Conservation (phyloP, 2,113 vertebrate genomes). For the Oryzias javanicus region DNA sequence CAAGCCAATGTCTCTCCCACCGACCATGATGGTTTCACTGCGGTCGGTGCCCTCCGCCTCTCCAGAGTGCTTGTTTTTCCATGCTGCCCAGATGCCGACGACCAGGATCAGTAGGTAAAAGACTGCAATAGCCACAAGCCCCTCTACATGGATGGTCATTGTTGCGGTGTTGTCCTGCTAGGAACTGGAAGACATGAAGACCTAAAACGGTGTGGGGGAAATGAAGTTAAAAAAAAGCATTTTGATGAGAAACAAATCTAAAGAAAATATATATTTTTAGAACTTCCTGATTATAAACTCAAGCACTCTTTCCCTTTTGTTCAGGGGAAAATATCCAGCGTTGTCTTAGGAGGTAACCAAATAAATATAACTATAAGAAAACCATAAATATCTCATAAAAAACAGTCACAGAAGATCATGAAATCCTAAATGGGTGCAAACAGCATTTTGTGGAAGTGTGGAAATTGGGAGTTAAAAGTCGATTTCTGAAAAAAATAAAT, state of each 20-base stretch:
- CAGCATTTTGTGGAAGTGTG: no score
- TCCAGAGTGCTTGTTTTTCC: constrained; percentile 94
- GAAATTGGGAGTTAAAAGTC: no score
- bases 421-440: no score
- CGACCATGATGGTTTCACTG: constrained; percentile 96
- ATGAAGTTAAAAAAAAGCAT: not conserved
- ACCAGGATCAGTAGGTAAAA: constrained; percentile 93
- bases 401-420: no score
- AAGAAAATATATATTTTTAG: not conserved
- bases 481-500: no score
- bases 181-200: constrained; percentile 81
- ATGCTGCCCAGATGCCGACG: constrained; percentile 98
- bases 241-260: not conserved
- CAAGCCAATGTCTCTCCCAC: constrained; percentile 94
- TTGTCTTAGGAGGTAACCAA: no score
- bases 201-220: constrained; percentile 33
- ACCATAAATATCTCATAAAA: no score
- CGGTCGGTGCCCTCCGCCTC: constrained; percentile 83
- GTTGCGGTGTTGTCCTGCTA: constrained; percentile 66
- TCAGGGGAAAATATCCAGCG: no score
- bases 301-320: no score
- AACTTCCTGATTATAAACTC: no score
- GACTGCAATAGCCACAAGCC: constrained; percentile 90
- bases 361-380: no score
- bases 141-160: constrained; percentile 91